These are phyloP conservation scores for Naja naja DNA, from an alignment of 2,113 vertebrate genomes.

Conservation along the genomic window DNA sequence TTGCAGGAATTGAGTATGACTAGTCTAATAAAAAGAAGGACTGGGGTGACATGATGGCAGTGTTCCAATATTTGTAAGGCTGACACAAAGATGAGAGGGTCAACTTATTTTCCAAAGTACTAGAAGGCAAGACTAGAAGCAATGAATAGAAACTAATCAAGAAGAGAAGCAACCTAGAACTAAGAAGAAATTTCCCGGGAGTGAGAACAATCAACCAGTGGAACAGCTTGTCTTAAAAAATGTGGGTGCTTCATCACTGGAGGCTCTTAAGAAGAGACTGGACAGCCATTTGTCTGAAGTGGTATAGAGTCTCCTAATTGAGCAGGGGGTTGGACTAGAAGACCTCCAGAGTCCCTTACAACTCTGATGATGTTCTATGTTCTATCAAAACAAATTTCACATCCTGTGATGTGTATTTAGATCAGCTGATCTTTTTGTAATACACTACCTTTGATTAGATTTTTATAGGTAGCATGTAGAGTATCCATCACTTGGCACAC, in stretches of 20 bases:
- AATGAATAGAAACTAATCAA: background rate
- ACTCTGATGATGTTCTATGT: no score
- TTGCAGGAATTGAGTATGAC: background rate
- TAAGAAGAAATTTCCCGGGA: no score
- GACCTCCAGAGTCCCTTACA: no score
- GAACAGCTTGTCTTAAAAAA: no score
- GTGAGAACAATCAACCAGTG: no score
- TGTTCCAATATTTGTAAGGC: background rate
- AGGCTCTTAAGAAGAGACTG: background rate
- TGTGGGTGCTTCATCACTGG: no score
- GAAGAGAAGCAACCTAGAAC: background rate
- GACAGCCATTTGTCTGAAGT: background rate
- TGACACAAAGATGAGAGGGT: background rate
- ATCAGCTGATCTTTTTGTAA: background rate
- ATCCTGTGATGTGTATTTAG: background rate
- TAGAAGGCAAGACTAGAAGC: background rate
- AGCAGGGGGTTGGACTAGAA: no score
- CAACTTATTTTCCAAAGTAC: background rate
- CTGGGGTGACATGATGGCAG: background rate
- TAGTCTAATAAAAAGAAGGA: background rate
- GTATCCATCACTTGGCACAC: background rate
- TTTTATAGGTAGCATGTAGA: background rate
- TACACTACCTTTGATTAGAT: background rate
- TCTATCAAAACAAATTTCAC: slow-evolving; percentile 14
- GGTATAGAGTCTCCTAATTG: background rate